phyloP scores from a whole-genome alignment of 2,113 vertebrate species.

The Isichthys henryi region DNA sequence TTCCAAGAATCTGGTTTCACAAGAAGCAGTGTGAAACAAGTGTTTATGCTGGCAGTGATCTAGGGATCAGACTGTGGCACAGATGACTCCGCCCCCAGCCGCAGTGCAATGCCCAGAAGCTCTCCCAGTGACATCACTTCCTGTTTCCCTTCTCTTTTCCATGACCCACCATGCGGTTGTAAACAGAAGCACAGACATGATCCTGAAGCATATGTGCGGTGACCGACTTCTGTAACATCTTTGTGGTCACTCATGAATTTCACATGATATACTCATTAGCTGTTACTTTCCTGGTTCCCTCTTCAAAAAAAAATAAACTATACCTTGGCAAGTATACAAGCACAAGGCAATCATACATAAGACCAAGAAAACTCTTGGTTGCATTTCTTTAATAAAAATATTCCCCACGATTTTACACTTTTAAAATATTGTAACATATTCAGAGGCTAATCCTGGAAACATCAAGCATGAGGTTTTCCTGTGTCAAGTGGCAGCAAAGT shows the following conservation, averaged over 20 bases:
- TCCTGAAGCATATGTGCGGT: background rate
- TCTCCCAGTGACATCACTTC: background rate
- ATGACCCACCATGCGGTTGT: background rate
- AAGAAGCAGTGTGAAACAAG: background rate
- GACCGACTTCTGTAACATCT: background rate
- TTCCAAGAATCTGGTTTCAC: background rate
- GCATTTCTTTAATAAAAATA: background rate
- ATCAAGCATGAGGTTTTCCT: background rate
- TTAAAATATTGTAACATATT: background rate
- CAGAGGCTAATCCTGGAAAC: background rate
- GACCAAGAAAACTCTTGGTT: background rate
- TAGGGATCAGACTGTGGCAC: background rate
- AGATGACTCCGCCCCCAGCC: background rate
- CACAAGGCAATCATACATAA: background rate
- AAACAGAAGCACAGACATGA: background rate
- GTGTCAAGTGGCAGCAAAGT: background rate
- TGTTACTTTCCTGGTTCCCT: background rate
- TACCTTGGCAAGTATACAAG: background rate
- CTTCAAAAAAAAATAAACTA: background rate
- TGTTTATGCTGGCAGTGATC: background rate
- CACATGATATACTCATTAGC: background rate
- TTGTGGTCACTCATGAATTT: background rate
- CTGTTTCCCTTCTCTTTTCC: background rate
- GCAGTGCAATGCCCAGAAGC: background rate
- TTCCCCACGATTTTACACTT: background rate